A percentile compares a stretch with the other conserved stretches of the same genome.
Conservation (phyloP, 2,113 vertebrate genomes). For the Coptodon bakossiorum region DNA sequence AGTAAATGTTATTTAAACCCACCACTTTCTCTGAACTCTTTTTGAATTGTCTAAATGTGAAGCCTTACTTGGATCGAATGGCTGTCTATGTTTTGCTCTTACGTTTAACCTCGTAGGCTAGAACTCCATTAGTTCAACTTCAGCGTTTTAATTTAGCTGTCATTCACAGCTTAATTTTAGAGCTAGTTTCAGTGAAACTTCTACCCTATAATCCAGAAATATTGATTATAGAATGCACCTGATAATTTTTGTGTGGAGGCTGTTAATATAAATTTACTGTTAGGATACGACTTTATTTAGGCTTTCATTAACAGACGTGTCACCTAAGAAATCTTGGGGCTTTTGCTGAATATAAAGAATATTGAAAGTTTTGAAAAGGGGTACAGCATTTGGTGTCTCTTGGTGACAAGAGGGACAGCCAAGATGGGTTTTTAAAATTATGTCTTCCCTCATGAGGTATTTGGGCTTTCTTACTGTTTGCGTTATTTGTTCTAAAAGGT, state of each 20-base stretch:
- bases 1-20: conserved; percentile 80
- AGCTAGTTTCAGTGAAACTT: background rate
- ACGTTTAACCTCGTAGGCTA: background rate
- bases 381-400: background rate
- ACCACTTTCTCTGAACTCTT: background rate
- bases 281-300: background rate
- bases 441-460: background rate
- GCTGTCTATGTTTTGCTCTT: background rate
- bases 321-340: background rate
- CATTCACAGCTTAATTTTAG: background rate
- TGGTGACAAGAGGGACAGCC: background rate
- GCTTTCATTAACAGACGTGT: background rate
- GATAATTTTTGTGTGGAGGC: background rate
- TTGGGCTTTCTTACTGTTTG: background rate
- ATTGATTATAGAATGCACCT: background rate
- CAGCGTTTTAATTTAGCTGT: background rate
- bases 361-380: background rate
- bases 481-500: background rate
- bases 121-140: background rate
- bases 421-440: background rate
- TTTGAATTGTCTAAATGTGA: background rate
- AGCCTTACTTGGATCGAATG: background rate
- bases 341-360: background rate
- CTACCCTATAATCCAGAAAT: background rate
- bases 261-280: background rate